Percentiles rank a stretch among this genome's conserved stretches.
Conservation (phyloP, 2,797 vertebrate species). For the Aselliscus stoliczkanus region DNA sequence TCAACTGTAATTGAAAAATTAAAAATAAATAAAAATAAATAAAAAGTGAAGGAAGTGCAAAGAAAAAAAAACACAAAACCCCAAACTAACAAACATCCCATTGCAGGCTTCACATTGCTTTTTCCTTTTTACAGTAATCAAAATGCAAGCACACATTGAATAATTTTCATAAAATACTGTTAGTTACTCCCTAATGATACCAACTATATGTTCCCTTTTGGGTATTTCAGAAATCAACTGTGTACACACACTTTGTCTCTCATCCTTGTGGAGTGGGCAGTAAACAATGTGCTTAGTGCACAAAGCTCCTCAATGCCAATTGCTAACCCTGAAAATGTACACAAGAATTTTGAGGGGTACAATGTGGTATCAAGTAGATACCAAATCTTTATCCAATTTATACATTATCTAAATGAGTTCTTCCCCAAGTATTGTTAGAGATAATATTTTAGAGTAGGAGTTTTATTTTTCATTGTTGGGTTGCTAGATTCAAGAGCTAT, state of each 20-base stretch:
- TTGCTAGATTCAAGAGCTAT: background rate
- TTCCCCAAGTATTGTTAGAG: background rate
- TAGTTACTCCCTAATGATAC: background rate
- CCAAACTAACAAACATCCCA: too few relatives aligned
- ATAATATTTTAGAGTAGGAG: background rate
- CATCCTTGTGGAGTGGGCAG: accelerated
- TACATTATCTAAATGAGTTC: background rate
- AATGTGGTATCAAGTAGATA: accelerated
- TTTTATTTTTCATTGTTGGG: background rate
- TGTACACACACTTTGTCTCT: background rate
- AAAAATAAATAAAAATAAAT: too few relatives aligned
- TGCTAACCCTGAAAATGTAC: background rate
- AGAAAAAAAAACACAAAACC: too few relatives aligned
- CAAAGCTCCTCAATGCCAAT: background rate
- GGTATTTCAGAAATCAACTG: slow-evolving; percentile 15
- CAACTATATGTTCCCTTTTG: background rate
- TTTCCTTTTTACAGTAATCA: background rate
- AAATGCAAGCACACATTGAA: background rate
- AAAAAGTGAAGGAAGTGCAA: too few relatives aligned
- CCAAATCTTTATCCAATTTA: background rate
- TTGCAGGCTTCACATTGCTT: background rate
- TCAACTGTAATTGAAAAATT: too few relatives aligned
- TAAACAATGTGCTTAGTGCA: accelerated
- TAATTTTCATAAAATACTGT: background rate
- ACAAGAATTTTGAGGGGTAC: background rate